Percentiles rank a stretch among this genome's conserved stretches.
Evolutionary conservation across 2,113 vertebrate species (phyloP).

Genomic region (Nothobranchius furzeri): DNA sequence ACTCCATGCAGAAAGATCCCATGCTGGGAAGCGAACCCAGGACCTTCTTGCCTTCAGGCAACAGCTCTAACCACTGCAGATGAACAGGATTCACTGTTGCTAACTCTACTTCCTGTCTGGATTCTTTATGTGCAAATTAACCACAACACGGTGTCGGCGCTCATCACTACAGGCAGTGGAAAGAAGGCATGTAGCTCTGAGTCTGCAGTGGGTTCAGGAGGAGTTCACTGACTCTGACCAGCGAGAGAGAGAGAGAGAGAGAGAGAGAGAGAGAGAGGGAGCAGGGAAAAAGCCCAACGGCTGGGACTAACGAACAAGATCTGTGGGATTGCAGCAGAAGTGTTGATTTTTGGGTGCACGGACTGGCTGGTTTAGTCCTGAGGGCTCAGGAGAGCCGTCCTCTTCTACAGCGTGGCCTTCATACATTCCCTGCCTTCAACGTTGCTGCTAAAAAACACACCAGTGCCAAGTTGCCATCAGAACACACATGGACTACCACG

Average conservation of each 20-base stretch:
- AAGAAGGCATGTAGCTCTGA: slow-evolving; percentile 8
- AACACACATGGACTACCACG: no score
- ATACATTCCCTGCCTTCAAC: no score
- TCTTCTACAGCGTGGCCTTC: no score
- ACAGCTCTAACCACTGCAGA: neutral
- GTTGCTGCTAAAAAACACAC: no score
- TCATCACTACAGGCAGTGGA: neutral
- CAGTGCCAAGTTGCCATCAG: no score
- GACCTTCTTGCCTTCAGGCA: neutral
- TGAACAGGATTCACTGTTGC: neutral
- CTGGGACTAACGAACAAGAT: slow-evolving; percentile 9
- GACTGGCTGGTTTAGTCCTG: no score
- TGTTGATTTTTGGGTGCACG: neutral
- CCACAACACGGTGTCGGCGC: neutral
- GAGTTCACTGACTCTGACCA: slow-evolving; percentile 40
- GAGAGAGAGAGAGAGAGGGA: neutral
- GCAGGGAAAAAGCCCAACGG: neutral
- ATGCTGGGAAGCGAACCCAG: no score
- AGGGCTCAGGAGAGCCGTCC: no score
- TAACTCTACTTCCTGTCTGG: neutral
- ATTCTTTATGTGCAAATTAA: neutral
- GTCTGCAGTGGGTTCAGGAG: slow-evolving; percentile 10
- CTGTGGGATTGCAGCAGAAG: neutral
- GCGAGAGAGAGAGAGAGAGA: neutral
- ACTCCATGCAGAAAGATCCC: no score